These are phyloP conservation scores for Chamaetylas fuelleborni DNA, from an alignment of 2,113 vertebrate genomes.

Conservation along the genomic window DNA sequence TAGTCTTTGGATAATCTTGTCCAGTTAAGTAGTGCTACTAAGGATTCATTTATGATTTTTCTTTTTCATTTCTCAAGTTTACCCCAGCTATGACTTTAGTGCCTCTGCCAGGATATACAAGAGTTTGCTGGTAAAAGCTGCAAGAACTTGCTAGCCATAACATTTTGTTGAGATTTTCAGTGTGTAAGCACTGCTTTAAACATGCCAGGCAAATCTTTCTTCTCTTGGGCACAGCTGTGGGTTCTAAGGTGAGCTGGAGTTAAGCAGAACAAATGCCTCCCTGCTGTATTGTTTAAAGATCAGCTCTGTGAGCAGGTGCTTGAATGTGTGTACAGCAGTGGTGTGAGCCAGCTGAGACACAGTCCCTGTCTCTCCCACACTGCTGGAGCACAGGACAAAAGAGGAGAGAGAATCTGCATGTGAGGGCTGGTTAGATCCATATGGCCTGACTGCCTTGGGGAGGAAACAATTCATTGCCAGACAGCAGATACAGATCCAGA, in stretches of 20 bases:
- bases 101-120: neutral
- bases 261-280: neutral
- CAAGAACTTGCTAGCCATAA: neutral
- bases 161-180: neutral
- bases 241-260: neutral
- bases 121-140: neutral
- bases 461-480: neutral
- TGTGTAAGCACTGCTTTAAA: neutral
- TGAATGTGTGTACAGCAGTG: neutral
- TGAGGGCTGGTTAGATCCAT: neutral
- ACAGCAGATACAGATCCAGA: neutral
- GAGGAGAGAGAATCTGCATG: neutral
- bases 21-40: neutral
- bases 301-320: neutral
- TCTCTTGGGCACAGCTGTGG: neutral
- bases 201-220: neutral
- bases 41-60: neutral
- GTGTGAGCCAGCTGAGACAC: neutral
- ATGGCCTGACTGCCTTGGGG: neutral
- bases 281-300: accelerated
- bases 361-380: neutral
- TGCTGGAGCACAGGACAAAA: neutral
- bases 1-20: neutral
- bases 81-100: neutral
- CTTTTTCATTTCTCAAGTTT: neutral